phyloP scores from a whole-genome alignment of 2,888 invertebrate genomes.

The Zonitis immaculata region DNA sequence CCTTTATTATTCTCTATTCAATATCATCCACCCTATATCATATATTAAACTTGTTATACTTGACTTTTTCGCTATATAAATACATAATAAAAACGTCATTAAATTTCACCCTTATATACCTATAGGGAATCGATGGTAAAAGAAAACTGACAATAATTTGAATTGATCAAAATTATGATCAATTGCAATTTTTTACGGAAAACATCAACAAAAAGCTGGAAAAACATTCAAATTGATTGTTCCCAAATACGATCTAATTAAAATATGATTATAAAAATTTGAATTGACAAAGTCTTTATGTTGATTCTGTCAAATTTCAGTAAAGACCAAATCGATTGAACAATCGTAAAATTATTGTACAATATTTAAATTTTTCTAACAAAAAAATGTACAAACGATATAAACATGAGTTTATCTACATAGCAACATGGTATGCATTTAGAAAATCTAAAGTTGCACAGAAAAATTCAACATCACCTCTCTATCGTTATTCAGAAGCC shows the following conservation, averaged over 20 bases:
- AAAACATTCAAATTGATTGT: neutral
- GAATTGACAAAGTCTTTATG: conserved; percentile 1
- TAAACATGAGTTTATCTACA: conserved; percentile 25
- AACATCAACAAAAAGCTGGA: too few relatives aligned
- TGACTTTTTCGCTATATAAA: neutral
- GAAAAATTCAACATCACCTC: conserved; percentile 19
- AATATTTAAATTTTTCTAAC: too few relatives aligned
- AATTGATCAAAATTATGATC: neutral
- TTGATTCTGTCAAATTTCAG: conserved; percentile 1
- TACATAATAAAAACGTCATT: neutral
- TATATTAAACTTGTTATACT: neutral
- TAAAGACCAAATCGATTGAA: too few relatives aligned
- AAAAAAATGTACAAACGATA: conserved; percentile 26
- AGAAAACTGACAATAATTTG: neutral
- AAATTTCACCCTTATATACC: neutral
- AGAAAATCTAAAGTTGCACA: conserved; percentile 20
- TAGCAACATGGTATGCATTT: conserved; percentile 21
- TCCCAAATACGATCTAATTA: conserved; percentile 3
- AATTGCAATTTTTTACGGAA: too few relatives aligned
- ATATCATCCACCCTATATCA: neutral
- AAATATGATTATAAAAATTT: conserved; percentile 2
- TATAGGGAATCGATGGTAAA: neutral
- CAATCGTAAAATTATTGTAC: too few relatives aligned
- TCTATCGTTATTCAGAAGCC: conserved; percentile 19
- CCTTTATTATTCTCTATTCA: neutral